These are phyloP conservation scores for Megathymus violae DNA, from an alignment of 1,140 invertebrate species.

Conservation along the genomic window DNA sequence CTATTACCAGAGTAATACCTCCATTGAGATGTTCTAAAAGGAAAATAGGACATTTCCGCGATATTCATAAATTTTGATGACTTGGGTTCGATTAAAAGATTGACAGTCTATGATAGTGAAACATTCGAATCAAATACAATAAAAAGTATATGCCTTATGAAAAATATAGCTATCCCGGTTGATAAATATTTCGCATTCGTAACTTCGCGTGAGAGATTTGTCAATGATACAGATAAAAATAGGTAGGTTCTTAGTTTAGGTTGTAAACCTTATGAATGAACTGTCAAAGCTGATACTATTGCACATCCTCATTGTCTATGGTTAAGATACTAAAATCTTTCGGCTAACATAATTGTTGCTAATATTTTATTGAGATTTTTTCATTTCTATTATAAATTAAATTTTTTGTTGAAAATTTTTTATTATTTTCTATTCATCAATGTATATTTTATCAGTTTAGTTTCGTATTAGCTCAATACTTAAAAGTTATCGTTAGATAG, in stretches of 20 bases:
- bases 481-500: no score
- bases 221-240: constrained; percentile 42
- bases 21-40: constrained; percentile 62
- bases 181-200: constrained; percentile 37
- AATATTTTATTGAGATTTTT: no score
- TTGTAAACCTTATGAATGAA: background rate
- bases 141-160: constrained; percentile 39
- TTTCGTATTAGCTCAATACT: no score
- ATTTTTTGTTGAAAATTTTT: no score
- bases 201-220: constrained; percentile 36
- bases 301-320: background rate
- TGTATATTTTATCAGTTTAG: no score
- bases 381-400: no score
- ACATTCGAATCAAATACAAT: constrained; percentile 31
- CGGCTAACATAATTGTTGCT: no score
- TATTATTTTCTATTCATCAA: no score
- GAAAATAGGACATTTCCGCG: constrained; percentile 61
- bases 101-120: constrained; percentile 5
- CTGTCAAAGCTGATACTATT: background rate
- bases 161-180: constrained; percentile 46
- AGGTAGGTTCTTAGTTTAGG: background rate
- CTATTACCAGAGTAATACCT: constrained; percentile 62
- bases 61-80: constrained; percentile 18
- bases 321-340: background rate
- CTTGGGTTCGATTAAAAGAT: constrained; percentile 3